Evolutionary conservation across 2,797 vertebrate genomes (phyloP), one percentile per base, ranked within the genome.

Genomic region (Zenarchopterus dispar): DNA sequence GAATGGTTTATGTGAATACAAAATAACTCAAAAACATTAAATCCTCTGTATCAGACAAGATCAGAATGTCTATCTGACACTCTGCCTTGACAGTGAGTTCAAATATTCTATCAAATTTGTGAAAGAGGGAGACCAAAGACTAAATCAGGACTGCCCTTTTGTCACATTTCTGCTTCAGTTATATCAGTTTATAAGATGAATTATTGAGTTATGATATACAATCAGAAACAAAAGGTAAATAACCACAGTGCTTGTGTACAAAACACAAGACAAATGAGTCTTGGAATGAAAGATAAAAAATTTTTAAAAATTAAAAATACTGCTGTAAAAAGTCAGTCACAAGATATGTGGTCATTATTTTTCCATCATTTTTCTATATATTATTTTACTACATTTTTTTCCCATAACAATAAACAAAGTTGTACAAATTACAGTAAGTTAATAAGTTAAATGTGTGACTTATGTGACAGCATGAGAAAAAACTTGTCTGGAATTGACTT

Each of bases 1-100:
- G 56, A 42, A 70, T 48, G 28, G 1, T 75, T 74, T 46, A 61
- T 36, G 62, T 39, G 53, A 48, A 24, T 58, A 53, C 16, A 51
- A 67, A 45, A 77, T n/a, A 7, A 50, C 71, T 70, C 4, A 16
- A 48, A 61, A 70, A 28, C 28, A 28, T 28, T 16, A 18, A 24
- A 28, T 58, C 55, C 22, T 44, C 33, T 13, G 44, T 4, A 48
- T 43, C 13, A 48, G 67, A 75, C 48, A 50, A 62, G 51, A 44
- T 75, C 56, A 15, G 4, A 50, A 48, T 47, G 50, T 58, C 10
- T 16, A 36, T 18, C 61, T 55, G 19, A 28, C 55, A 21, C 24
- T 48, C 16, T 28, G 8, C 28, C 28, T 3, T 28, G 49, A 46
- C 53, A 56, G 52, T 57, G 50, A 44, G 24, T 61, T 47, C 2